Base-by-base conservation (phyloP, 2,797 vertebrate species). In the Clarias fuscus region DNA sequence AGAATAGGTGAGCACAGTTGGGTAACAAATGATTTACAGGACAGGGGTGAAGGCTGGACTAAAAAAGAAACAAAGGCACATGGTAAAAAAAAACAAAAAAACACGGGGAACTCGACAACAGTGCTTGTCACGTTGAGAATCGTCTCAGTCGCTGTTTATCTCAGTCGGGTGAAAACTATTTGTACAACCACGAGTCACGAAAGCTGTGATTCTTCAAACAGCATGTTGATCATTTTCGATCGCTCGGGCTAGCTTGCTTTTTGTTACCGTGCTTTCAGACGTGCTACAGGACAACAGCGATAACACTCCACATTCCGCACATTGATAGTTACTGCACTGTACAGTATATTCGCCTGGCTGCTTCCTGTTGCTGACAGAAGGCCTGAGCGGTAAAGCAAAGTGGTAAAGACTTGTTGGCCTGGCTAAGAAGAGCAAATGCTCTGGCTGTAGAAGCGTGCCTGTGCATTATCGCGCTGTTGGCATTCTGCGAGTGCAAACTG, bases 391-490 rank as follows among this genome's bases (percentile, higher is more conserved):
- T 67, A 58, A 83, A 79, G 81, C 72, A n/a, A 62, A 70, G 56
- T n/a, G 13, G 33, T 33, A 33, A 33, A 59, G 75, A 58, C 72
- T 30, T 27, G 43, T 14, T 73, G 77, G 48, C 68, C 68, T 33
- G 70, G 70, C 24, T 81, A 30, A 58, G 43, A 18, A 62, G 56
- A 79, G 80, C 56, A 68, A 48, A 61, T 70, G 48, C 43, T 82
- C 22, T 40, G 24, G 61, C 61, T 53, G 56, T 64, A n/a, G 82
- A 59, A 79, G 65, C 59, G 14, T 37, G 82, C 65, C 75, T 56
- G 75, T 84, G 64, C 81, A 81, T 88, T 84, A 89, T 80, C 65
- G 86, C 86, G 86, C 84, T 84, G 48, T 85, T 89, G 86, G 83
- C 85, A 84, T 85, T 77, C 64, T n/a, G 85, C 14, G 14, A 84